A percentile compares a stretch with the other conserved stretches of the same genome.
phyloP scores from a whole-genome alignment of 1,140 invertebrate genomes.

The Tigriopus japonicus region DNA sequence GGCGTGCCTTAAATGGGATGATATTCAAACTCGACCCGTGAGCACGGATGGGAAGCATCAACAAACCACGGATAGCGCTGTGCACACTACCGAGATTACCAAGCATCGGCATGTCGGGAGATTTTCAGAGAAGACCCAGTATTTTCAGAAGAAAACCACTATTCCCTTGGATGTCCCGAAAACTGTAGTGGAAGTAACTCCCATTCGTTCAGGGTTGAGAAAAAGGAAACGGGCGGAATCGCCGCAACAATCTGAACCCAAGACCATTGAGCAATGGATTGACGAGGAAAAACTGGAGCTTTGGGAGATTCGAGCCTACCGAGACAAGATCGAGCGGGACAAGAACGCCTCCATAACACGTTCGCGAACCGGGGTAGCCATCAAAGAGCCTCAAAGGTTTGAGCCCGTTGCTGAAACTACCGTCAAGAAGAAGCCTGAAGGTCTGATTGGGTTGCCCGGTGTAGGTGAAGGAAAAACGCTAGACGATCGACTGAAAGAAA shows the following conservation, averaged over 20 bases:
- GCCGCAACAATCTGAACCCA: constrained; percentile 68
- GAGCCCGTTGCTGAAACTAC: background rate
- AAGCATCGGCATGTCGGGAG: constrained; percentile 71
- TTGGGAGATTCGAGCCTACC: constrained; percentile 92
- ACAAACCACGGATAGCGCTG: constrained; percentile 86
- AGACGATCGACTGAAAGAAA: background rate
- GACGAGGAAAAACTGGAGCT: constrained; percentile 86
- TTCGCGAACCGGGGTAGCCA: constrained; percentile 9
- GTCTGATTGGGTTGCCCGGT: background rate
- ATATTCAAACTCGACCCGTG: constrained; percentile 44
- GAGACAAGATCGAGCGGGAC: constrained; percentile 42
- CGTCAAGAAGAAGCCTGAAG: constrained; percentile 1
- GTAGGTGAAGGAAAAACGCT: background rate
- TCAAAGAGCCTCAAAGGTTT: constrained; percentile 9
- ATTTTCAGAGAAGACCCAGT: constrained; percentile 73
- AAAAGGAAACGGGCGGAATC: constrained; percentile 78
- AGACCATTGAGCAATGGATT: constrained; percentile 82
- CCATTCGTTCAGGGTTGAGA: constrained; percentile 62
- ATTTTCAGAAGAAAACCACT: constrained; percentile 74
- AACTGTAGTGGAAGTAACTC: constrained; percentile 66
- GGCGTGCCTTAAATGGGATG: constrained; percentile 85
- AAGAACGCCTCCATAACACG: constrained; percentile 13
- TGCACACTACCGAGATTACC: constrained; percentile 75
- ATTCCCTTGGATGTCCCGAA: constrained; percentile 85
- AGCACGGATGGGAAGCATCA: constrained; percentile 68